phyloP scores from a whole-genome alignment of 2,797 vertebrate species.

The Sphaeramia orbicularis region DNA sequence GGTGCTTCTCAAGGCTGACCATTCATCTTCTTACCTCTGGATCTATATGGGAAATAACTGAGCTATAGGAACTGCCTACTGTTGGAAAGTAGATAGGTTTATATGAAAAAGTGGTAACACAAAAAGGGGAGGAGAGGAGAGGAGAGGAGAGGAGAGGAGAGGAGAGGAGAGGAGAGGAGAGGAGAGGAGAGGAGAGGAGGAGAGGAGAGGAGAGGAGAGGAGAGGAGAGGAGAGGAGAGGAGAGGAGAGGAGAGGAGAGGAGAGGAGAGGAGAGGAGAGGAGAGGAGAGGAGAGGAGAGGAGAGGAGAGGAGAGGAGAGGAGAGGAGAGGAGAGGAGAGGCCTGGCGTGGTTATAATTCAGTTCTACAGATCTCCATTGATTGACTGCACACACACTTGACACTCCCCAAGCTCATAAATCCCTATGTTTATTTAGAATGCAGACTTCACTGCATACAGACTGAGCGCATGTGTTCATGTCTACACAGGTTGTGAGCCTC shows the following conservation, averaged over 20 bases:
- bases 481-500: conserved; percentile 1
- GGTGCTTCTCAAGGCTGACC: not conserved
- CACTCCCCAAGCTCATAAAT: conserved; percentile 64
- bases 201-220: not conserved
- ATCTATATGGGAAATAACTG: not conserved
- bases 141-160: not conserved
- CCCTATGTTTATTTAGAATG: conserved; percentile 64
- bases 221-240: not conserved
- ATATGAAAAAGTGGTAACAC: not conserved
- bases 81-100: not conserved
- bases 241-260: not conserved
- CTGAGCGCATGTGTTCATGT: conserved; percentile 15
- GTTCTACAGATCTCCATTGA: conserved; percentile 67
- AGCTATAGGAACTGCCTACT: conserved; percentile 1
- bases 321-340: conserved; percentile 5
- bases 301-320: conserved; percentile 16
- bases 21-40: conserved; percentile 8
- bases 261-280: too few relatives aligned
- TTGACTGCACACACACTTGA: conserved; percentile 55
- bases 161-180: too few relatives aligned
- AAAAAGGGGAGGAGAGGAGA: not conserved
- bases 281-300: too few relatives aligned
- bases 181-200: not conserved
- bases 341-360: conserved; percentile 64
- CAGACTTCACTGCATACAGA: conserved; percentile 40